phyloP scores from a whole-genome alignment of 2,113 vertebrate species.

The Sprattus sprattus region DNA sequence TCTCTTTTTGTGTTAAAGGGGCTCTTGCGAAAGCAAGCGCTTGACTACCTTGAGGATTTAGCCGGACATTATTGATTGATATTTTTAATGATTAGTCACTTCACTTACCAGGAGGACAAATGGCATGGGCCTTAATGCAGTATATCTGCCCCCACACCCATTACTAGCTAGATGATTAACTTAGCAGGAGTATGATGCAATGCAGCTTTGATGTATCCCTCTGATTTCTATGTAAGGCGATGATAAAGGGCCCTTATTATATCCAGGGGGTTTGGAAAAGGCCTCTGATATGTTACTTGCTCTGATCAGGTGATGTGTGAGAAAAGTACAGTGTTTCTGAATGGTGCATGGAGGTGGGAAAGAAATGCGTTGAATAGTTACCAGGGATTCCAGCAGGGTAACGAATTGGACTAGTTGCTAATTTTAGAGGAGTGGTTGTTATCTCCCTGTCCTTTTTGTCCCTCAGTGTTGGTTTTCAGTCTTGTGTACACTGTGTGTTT shows the following conservation, averaged over 20 bases:
- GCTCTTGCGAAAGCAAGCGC: background rate
- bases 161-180: slow-evolving; percentile 32
- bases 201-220: slow-evolving; percentile 18
- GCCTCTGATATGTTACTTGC: background rate
- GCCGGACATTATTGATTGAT: slow-evolving; percentile 28
- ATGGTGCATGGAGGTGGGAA: background rate
- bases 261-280: slow-evolving; percentile 7
- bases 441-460: background rate
- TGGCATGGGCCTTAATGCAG: slow-evolving; percentile 8
- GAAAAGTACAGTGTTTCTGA: slow-evolving; percentile 11
- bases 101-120: slow-evolving; percentile 22
- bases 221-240: background rate
- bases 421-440: background rate
- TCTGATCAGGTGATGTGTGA: background rate
- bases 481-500: background rate
- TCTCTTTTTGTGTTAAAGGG: background rate
- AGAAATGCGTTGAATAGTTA: background rate
- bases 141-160: slow-evolving; percentile 16
- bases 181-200: background rate
- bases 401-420: background rate
- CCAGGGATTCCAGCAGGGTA: background rate
- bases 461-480: background rate
- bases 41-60: background rate
- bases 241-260: slow-evolving; percentile 2
- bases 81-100: slow-evolving; percentile 11